These are phyloP conservation scores for Oceanites oceanicus DNA, from an alignment of 2,113 vertebrate genomes.

Conservation along the genomic window DNA sequence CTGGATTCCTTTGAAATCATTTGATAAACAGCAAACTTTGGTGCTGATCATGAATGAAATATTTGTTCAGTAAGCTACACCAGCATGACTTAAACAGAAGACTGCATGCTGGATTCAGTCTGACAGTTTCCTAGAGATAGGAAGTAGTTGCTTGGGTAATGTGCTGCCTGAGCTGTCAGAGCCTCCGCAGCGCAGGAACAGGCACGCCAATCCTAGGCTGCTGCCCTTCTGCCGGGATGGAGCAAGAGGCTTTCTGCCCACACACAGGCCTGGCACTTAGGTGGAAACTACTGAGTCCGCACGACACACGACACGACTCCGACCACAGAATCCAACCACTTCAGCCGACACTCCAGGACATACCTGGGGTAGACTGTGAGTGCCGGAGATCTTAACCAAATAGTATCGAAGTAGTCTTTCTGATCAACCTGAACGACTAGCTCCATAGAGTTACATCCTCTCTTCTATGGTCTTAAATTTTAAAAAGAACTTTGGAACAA, in stretches of 20 bases:
- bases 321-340: neutral
- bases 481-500: neutral
- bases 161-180: neutral
- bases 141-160: neutral
- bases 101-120: neutral
- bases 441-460: neutral
- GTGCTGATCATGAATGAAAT: neutral
- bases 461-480: neutral
- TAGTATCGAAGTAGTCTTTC: accelerated
- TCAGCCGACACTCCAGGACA: neutral
- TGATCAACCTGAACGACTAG: neutral
- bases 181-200: neutral
- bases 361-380: neutral
- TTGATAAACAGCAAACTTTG: neutral
- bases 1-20: neutral
- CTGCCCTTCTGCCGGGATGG: neutral
- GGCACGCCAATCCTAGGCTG: neutral
- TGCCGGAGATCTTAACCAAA: neutral
- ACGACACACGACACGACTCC: accelerated
- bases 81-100: neutral
- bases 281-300: neutral
- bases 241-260: neutral
- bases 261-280: neutral
- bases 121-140: neutral
- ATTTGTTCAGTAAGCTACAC: neutral